Evolutionary conservation across 2,113 vertebrate species (phyloP).

Genomic region (Turnix velox): DNA sequence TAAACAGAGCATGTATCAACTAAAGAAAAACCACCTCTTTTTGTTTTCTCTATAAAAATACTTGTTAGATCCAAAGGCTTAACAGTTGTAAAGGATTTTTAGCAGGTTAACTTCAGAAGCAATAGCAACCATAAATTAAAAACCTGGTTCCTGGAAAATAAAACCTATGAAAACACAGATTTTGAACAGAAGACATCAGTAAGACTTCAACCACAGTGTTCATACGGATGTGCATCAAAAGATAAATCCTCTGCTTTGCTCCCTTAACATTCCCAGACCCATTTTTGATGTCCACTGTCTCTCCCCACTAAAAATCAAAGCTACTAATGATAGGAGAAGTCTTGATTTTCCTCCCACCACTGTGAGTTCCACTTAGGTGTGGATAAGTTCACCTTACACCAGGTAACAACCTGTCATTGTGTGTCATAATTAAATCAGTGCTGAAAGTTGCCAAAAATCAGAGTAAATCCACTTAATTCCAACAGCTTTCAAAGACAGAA

Average conservation of each 20-base stretch:
- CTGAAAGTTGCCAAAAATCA: not conserved
- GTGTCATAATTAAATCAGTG: not conserved
- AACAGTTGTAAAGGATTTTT: not conserved
- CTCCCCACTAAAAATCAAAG: not conserved
- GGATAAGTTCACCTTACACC: not conserved
- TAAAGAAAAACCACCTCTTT: not conserved
- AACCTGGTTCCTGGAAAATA: not conserved
- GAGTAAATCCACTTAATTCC: not conserved
- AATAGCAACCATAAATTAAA: not conserved
- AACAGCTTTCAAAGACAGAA: not conserved
- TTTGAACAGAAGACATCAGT: not conserved
- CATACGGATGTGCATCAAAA: not conserved
- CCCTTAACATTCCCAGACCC: not conserved
- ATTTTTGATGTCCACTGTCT: not conserved
- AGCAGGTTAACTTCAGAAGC: not conserved
- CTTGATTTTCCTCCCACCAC: not conserved
- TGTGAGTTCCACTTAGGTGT: not conserved
- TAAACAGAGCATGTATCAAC: not conserved
- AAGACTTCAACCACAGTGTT: not conserved
- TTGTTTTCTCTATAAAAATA: not conserved
- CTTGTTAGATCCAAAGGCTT: not conserved
- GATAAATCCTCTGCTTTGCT: not conserved
- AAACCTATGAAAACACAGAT: not conserved
- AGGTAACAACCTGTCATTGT: fast-evolving
- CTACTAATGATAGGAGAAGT: not conserved